phyloP scores from a whole-genome alignment of 1,140 invertebrate genomes.

The Palaemon carinicauda region DNA sequence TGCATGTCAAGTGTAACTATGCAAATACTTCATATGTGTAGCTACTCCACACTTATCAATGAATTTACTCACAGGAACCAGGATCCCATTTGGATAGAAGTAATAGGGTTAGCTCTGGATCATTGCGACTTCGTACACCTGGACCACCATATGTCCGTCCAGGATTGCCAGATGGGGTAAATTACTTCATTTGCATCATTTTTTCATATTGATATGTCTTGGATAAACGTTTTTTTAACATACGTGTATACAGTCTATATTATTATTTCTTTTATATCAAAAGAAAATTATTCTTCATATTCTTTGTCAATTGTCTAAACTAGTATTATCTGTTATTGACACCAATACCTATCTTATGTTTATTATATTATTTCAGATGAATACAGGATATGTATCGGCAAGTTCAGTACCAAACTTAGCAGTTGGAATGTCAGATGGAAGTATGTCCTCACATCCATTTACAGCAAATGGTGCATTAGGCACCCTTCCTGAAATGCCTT shows the following conservation, averaged over 20 bases:
- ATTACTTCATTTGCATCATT: not conserved
- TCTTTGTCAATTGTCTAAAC: not conserved
- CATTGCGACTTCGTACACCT: not conserved
- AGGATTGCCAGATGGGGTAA: constrained; percentile 23
- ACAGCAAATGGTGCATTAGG: constrained; percentile 7
- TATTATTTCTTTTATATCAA: not conserved
- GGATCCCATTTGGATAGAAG: constrained; percentile 3
- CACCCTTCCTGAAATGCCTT: not conserved
- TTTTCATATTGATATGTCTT: not conserved
- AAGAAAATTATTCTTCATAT: no score
- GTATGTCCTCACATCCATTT: constrained; percentile 5
- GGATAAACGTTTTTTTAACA: not conserved
- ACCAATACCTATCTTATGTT: not conserved
- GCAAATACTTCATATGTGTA: not conserved
- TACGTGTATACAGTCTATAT: not conserved
- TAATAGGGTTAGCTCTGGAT: not conserved
- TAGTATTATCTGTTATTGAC: not conserved
- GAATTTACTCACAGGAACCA: constrained; percentile 20
- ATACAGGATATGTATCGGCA: constrained; percentile 30
- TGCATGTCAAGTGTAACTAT: not conserved
- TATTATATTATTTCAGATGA: not conserved
- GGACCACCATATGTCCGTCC: constrained; percentile 24
- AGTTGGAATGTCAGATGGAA: not conserved
- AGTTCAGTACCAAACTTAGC: constrained; percentile 38
- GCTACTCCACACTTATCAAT: no score